Evolutionary conservation across 2,113 vertebrate species (phyloP), one percentile per base, ranked within the genome.

Genomic region (Callopanchax toddi): DNA sequence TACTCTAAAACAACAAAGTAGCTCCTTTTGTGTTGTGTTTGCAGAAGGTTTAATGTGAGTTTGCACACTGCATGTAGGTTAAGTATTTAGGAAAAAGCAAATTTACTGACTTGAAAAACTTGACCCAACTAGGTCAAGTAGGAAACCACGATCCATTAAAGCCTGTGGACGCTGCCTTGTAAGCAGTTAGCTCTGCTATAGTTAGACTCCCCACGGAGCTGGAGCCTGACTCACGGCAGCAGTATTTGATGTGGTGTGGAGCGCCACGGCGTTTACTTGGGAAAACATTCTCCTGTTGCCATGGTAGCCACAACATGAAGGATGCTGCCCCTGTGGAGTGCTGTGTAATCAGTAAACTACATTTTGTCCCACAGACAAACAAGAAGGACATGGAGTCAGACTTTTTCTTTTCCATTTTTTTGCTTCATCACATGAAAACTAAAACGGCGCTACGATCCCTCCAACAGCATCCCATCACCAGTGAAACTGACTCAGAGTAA

Each of bases 241-340:
- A 13, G 21, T 17, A 64, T 85, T 89, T 90, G 80, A 90, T 89
- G 89, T 87, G 89, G 87, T 61, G 57, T 74, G 58, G 55, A 49
- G 53, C 77, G 68, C 67, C 32, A 54, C 59, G 45, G 61, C 50
- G 73, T 84, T 86, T 87, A 81, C 82, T 81, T 55, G 74, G 72
- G 84, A 84, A 84, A 86, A 89, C 77, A 84, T 46, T 66, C 67
- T 45, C 58, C 50, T 49, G 86, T 89, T 87, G 22, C 87, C 81
- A 90, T 87, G 81, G 84, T 22, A 37, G 88, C 87, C 84, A 71
- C 73, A 80, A 81, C 65, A 82, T 84, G 77, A 83, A 84, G 81
- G 76, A 82, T 74, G 71, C 84, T 86, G 83, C 76, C 84, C 81
- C 59, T 87, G 65, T 67, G 43, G 50, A 65, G 61, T 49, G 37